Conservation (phyloP, 1,140 invertebrate species). For the Tetragonula clypearis region DNA sequence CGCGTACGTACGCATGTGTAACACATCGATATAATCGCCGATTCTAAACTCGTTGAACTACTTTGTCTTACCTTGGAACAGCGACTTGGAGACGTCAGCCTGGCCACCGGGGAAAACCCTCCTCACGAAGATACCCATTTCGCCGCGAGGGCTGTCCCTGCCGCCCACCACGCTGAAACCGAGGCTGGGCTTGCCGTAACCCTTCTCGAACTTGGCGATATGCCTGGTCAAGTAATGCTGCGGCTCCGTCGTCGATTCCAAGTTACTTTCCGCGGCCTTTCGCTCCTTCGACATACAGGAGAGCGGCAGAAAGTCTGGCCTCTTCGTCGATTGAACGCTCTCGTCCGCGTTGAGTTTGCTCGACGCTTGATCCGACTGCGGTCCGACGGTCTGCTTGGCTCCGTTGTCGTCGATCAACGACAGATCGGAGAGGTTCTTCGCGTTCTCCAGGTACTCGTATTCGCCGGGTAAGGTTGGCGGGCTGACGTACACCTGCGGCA, state of each 20-base stretch:
- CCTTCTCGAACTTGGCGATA: conserved; percentile 84
- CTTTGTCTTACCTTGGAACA: conserved; percentile 86
- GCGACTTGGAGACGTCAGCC: conserved; percentile 85
- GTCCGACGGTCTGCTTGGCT: conserved; percentile 46
- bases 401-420: conserved; percentile 68
- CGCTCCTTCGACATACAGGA: conserved; percentile 65
- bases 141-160: conserved; percentile 86
- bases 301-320: conserved; percentile 76
- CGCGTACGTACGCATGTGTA: too few relatives aligned
- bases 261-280: conserved; percentile 55
- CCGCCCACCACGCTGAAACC: conserved; percentile 91
- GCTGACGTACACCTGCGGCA: conserved; percentile 75
- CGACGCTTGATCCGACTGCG: conserved; percentile 15
- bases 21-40: background rate
- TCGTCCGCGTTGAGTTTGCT: conserved; percentile 11
- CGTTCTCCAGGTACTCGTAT: conserved; percentile 74
- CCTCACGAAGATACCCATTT: conserved; percentile 89
- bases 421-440: conserved; percentile 74
- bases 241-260: conserved; percentile 79
- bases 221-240: conserved; percentile 81
- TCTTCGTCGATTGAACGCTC: conserved; percentile 60
- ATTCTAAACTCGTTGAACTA: background rate
- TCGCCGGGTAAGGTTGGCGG: conserved; percentile 57
- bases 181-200: conserved; percentile 85
- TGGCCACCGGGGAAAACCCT: conserved; percentile 87